These are phyloP conservation scores for Archilochus colubris DNA, from an alignment of 2,113 vertebrate genomes.

Conservation along the genomic window DNA sequence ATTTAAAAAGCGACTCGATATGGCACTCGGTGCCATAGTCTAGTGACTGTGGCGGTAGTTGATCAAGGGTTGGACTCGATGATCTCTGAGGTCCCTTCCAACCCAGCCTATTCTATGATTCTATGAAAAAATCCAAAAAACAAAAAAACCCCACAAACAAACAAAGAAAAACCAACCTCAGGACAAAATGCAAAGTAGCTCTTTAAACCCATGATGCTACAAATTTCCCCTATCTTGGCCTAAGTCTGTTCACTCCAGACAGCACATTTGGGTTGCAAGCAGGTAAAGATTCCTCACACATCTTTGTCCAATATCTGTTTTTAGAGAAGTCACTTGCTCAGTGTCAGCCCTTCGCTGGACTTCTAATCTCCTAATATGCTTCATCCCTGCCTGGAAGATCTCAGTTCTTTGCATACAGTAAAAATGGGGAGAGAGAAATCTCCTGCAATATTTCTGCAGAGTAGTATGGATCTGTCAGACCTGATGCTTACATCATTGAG, in stretches of 20 bases:
- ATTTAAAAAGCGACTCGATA: no score
- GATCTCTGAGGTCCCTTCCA: no score
- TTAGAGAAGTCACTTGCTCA: background rate
- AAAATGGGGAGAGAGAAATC: background rate
- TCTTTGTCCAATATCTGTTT: background rate
- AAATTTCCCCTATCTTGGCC: conserved; percentile 22
- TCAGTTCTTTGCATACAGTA: background rate
- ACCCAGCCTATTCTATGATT: no score
- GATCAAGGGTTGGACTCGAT: no score
- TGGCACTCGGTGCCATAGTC: no score
- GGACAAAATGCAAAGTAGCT: background rate
- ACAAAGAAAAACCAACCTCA: background rate
- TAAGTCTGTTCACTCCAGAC: conserved; percentile 39
- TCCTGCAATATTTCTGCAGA: background rate
- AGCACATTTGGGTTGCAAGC: background rate
- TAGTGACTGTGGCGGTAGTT: no score
- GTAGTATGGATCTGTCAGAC: background rate
- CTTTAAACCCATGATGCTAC: background rate
- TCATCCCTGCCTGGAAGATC: background rate
- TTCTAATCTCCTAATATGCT: background rate
- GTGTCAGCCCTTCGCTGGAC: background rate
- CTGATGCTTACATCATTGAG: background rate
- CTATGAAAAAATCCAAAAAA: no score
- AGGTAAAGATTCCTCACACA: conserved; percentile 33
- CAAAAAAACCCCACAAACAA: background rate